A percentile compares a stretch with the other conserved stretches of the same genome.
Conservation (phyloP, 2,113 vertebrate genomes). For the Alligator sinensis region DNA sequence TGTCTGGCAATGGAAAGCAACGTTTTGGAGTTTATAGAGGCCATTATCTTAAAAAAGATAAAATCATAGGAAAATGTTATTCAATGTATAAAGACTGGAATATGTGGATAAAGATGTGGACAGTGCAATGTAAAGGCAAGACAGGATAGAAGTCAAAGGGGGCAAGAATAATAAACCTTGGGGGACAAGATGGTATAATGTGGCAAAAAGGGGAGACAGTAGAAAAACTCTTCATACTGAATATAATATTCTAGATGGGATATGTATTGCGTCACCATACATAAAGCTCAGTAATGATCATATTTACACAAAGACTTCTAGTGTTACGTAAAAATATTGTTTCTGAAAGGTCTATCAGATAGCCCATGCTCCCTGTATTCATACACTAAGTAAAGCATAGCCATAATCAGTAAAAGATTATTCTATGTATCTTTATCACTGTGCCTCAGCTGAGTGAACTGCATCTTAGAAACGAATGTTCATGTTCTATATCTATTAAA, state of each 20-base stretch:
- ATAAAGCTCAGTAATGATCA: neutral
- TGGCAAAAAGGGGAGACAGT: neutral
- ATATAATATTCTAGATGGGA: neutral
- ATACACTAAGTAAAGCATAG: neutral
- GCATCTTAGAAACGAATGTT: neutral
- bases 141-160: slow-evolving; percentile 2
- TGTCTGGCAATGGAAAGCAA: neutral
- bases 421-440: neutral
- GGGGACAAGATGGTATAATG: neutral
- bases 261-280: neutral
- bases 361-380: neutral
- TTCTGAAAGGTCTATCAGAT: neutral
- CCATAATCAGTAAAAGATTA: neutral
- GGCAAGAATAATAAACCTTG: neutral
- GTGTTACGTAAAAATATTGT: neutral
- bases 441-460: neutral
- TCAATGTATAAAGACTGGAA: neutral
- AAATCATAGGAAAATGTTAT: neutral
- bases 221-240: neutral
- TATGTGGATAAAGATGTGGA: neutral
- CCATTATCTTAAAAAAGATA: neutral
- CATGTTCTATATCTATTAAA: neutral
- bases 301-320: neutral
- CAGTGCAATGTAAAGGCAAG: neutral
- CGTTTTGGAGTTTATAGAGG: neutral